These are phyloP conservation scores for Neosalanx taihuensis DNA, from an alignment of 2,797 vertebrate species.

Conservation along the genomic window DNA sequence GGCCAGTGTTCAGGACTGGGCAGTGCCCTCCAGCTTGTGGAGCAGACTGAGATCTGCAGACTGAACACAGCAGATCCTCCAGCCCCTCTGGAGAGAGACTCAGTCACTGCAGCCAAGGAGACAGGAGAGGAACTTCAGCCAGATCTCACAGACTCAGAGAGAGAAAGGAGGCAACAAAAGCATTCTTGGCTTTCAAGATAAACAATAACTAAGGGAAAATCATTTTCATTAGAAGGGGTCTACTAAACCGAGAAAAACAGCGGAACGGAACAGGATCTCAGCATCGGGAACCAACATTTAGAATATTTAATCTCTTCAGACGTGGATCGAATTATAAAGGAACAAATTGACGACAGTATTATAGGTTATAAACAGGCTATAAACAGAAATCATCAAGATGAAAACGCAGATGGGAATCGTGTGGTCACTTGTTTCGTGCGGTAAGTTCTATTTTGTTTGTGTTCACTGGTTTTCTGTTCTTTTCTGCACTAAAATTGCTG, in stretches of 20 bases:
- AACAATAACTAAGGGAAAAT: conserved; percentile 49
- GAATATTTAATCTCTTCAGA: not conserved
- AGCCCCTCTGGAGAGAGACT: conserved; percentile 31
- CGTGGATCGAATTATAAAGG: conserved; percentile 28
- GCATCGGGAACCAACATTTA: conserved; percentile 5
- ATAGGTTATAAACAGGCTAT: not conserved
- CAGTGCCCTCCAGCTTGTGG: conserved; percentile 29
- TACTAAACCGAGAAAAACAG: conserved; percentile 57
- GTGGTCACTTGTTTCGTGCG: conserved; percentile 56
- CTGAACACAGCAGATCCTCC: conserved; percentile 17
- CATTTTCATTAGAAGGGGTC: conserved; percentile 40
- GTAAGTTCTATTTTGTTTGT: conserved; percentile 54
- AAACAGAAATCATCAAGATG: conserved; percentile 37
- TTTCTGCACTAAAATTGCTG: not conserved
- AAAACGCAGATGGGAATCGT: conserved; percentile 48
- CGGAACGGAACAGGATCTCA: conserved; percentile 47
- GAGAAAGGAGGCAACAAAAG: conserved; percentile 66
- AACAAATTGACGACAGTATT: conserved; percentile 15
- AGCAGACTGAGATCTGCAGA: conserved; percentile 2
- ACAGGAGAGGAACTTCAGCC: conserved; percentile 59
- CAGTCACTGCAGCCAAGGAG: conserved; percentile 68
- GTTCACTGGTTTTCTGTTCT: not conserved
- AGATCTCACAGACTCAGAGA: conserved; percentile 55
- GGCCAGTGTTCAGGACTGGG: conserved; percentile 29
- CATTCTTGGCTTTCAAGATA: conserved; percentile 66